phyloP scores from a whole-genome alignment of 2,797 vertebrate genomes.

The Melanotaenia maccullochi region DNA sequence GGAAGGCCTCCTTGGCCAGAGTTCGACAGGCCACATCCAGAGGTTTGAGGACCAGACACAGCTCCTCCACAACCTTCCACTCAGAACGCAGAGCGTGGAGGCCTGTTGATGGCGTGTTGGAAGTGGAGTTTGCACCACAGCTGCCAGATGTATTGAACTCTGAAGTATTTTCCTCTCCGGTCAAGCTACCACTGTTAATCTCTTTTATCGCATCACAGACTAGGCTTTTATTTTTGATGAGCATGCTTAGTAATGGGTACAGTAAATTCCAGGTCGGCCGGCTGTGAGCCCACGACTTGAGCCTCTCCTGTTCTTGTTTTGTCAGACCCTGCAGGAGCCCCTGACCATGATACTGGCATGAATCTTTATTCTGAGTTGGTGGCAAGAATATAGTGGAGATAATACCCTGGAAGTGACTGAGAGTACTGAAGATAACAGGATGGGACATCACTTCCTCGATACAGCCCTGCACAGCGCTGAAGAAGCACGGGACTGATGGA shows the following conservation, averaged over 20 bases:
- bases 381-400: conserved; percentile 56
- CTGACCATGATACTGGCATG: conserved; percentile 10
- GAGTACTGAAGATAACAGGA: conserved; percentile 60
- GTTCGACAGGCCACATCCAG: conserved; percentile 83
- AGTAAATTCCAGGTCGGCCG: conserved; percentile 68
- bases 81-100: conserved; percentile 39
- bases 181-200: conserved; percentile 28
- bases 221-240: conserved; percentile 61
- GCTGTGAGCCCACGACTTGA: conserved; percentile 66
- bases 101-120: conserved; percentile 5
- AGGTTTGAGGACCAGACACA: conserved; percentile 79
- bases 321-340: conserved; percentile 47
- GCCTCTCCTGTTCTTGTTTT: conserved; percentile 47
- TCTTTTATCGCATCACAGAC: conserved; percentile 56
- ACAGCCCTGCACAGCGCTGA: conserved; percentile 73
- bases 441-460: conserved; percentile 78
- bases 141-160: conserved; percentile 24
- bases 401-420: conserved; percentile 64
- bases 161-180: conserved; percentile 32
- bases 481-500: conserved; percentile 76
- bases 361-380: conserved; percentile 13
- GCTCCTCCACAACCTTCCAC: conserved; percentile 80
- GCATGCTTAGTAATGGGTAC: conserved; percentile 61
- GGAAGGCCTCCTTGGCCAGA: conserved; percentile 80
- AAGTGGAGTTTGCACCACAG: conserved; percentile 34